Base-by-base conservation (phyloP, 64 coral and sea anemone species). In the Actinia tenebrosa region DNA sequence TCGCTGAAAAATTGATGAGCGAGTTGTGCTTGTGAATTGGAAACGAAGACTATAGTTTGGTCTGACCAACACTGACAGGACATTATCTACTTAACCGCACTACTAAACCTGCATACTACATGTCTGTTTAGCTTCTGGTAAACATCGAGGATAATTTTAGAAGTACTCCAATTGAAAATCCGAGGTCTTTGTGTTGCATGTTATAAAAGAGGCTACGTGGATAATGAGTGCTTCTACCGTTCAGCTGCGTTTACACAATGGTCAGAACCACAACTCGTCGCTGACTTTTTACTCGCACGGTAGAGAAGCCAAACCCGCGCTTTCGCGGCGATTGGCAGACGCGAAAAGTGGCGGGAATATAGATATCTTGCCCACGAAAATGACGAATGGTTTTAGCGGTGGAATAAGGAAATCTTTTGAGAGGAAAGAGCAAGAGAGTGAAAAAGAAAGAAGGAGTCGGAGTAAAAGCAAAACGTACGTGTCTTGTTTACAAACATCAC, bases 241-340 rank as follows among this genome's bases (percentile, higher is more conserved):
- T 81, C 79, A 81, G 79, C 79, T 81, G 79, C 79, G 50, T 50
- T 53, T 50, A 45, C 43, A 45, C 79, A 81, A 45, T 53, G 50
- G 44, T 46, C 79, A 45, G 50, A 81, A 53, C 79, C 79, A 81
- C 83, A 85, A 54, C 20, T 85, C 83, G 26, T 85, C 83, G 83
- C 25, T 85, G 53, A 85, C 83, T 85, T 64, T 85, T 43, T 85
- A 85, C 60, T 59, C 83, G 56, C 83, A 64, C 8, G 83, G 56
- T 25, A 58, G 53, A 61, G 25, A 19, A 17, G 60, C 80, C 83
- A 61, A 81, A 75, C 69, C 69, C 44, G 50, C 46, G 16, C 79
- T 81, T 81, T 81, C 50, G 45, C 79, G 44, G 43, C 50, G 79
- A 45, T 81, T 81, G 79, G 79, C 79, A 81, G 79, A 81, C 5